Evolutionary conservation across 2,113 vertebrate genomes (phyloP).

Genomic region (Antigone vipio): DNA sequence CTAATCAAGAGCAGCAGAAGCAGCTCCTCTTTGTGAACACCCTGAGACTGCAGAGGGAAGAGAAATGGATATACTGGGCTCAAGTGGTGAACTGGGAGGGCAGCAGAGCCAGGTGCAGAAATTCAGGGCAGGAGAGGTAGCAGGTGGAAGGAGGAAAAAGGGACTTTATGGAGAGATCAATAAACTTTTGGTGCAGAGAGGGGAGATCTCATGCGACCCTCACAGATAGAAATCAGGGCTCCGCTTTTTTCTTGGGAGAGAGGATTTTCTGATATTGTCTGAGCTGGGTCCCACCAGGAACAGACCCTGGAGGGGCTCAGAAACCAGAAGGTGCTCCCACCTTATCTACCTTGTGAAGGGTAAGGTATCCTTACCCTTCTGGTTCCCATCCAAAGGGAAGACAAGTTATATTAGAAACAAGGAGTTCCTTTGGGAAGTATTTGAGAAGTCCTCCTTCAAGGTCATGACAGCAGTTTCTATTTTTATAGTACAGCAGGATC

Average conservation of each 20-base stretch:
- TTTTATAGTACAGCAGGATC: not conserved
- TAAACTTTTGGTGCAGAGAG: not conserved
- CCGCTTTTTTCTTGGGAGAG: not conserved
- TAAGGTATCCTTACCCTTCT: not conserved
- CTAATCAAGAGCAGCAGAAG: conserved; percentile 17
- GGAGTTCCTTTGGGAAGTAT: not conserved
- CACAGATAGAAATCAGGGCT: not conserved
- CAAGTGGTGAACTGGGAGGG: rapidly evolving
- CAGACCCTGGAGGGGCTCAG: not conserved
- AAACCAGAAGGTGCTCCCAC: not conserved
- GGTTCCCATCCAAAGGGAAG: not conserved
- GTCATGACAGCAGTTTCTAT: not conserved
- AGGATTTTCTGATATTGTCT: not conserved
- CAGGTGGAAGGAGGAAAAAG: not conserved
- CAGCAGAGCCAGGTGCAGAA: not conserved
- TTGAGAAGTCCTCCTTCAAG: not conserved
- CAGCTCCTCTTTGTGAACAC: not conserved
- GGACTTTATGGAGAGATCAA: not conserved
- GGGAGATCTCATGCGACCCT: not conserved
- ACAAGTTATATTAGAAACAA: not conserved
- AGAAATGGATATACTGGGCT: not conserved
- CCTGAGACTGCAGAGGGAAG: not conserved
- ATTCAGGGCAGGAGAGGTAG: not conserved
- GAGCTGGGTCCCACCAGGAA: not conserved
- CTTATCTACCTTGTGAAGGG: not conserved